phyloP scores from a whole-genome alignment of 2,797 vertebrate genomes.

The Halcyon smyrnensis region DNA sequence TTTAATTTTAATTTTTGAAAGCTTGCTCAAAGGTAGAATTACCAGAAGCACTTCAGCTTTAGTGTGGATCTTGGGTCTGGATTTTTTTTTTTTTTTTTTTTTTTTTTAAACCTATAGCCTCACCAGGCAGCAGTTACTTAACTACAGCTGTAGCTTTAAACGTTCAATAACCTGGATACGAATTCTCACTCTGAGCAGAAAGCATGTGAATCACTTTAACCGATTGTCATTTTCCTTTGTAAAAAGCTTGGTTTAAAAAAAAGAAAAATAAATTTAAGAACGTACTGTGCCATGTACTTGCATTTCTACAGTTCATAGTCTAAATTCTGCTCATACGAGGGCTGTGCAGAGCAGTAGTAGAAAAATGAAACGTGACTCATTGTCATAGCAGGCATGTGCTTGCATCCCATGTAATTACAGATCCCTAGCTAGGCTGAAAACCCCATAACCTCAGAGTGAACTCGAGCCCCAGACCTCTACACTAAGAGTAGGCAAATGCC shows the following conservation, averaged over 20 bases:
- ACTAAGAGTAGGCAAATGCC: not conserved
- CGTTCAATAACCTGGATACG: not conserved
- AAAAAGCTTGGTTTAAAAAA: not conserved
- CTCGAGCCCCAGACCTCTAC: not conserved
- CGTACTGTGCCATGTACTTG: not conserved
- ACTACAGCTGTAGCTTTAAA: not conserved
- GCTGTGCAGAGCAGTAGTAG: not conserved
- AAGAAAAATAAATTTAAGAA: too few relatives aligned
- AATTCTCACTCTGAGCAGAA: not conserved
- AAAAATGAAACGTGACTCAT: not conserved
- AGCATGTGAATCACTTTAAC: not conserved
- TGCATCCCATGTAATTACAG: not conserved
- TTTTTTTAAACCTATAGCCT: not conserved
- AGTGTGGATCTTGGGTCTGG: not conserved
- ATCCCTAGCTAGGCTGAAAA: not conserved
- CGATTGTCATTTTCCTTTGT: not conserved
- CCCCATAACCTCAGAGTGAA: constrained; percentile 6
- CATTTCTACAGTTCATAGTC: not conserved
- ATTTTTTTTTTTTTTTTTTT: not conserved
- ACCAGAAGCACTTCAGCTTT: not conserved
- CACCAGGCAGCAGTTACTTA: not conserved
- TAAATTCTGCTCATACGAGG: not conserved
- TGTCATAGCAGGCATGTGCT: not conserved
- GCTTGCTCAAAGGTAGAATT: constrained; percentile 10
- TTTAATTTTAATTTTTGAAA: constrained; percentile 56